Base-by-base conservation (phyloP, 2,797 vertebrate genomes). In the Manis crassicaudata region DNA sequence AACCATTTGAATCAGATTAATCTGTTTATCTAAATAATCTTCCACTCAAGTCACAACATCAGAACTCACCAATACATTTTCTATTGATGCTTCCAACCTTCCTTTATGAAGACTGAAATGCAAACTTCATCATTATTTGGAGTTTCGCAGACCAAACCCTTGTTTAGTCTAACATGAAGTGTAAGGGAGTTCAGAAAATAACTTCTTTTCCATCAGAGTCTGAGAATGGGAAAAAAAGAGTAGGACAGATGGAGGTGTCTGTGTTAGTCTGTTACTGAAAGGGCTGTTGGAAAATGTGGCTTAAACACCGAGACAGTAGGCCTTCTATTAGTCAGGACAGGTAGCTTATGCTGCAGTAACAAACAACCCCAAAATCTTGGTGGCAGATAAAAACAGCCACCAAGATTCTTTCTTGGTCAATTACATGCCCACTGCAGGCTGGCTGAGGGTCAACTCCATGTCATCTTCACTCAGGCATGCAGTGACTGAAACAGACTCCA, bases 21-120 rank as follows among this genome's bases (percentile, higher is more conserved):
- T 97, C 91, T 75, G 23, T 97, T 98, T 97, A 98, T 96, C 96
- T 98, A 95, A 97, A 96, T 96, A 97, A 97, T 93, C 88, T 98
- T 91, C 91, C 96, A 73, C 58, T 97, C 75, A 83, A 65, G 96
- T 98, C 96, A 97, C 92, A 97, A 12, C 90, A 89, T 96, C 96
- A 76, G 91, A 96, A 95, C 79, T 97, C 92, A 95, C 95, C 96
- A 95, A 81, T 96, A 80, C 18, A 23, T 86, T 98, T 97, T 92
- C 84, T 92, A 62, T 18, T 1, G 77, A 90, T 70, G 68, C 83
- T 97, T 96, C 76, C 89, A 85, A 35, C 79, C 94, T 95, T 90
- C 67, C 75, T 79, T 95, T 76, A 35, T 79, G 58, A 17, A 90
- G 94, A 3, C 1, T 6, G 77, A 16, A 35, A 93, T 18, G 29